Conservation (phyloP, 1,140 invertebrate genomes). For the Anoplophora glabripennis region DNA sequence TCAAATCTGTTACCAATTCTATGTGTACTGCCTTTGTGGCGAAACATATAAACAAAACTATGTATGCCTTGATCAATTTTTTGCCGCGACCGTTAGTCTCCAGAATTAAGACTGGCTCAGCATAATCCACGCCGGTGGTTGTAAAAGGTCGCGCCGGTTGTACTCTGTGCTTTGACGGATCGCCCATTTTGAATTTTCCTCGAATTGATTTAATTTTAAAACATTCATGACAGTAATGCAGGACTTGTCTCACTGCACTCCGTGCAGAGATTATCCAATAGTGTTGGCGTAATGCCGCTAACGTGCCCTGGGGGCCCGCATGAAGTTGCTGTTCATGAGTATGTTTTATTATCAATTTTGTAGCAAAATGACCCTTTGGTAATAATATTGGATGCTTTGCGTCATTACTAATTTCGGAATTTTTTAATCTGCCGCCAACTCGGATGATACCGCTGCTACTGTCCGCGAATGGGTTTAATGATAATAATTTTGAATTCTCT, state of each 20-base stretch:
- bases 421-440: conserved; percentile 31
- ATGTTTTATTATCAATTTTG: conserved; percentile 25
- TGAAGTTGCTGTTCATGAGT: conserved; percentile 26
- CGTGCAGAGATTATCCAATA: conserved; percentile 22
- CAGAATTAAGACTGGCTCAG: conserved; percentile 36
- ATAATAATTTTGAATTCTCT: no score
- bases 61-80: conserved; percentile 22
- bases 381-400: conserved; percentile 32
- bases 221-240: conserved; percentile 15
- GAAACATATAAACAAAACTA: conserved; percentile 45
- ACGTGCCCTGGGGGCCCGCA: conserved; percentile 3
- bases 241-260: conserved; percentile 13
- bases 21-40: conserved; percentile 40
- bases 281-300: conserved; percentile 16
- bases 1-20: conserved; percentile 27
- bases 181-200: conserved; percentile 39
- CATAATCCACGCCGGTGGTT: conserved; percentile 41
- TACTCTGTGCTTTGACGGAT: conserved; percentile 41
- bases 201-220: not conserved
- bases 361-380: conserved; percentile 20
- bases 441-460: conserved; percentile 2
- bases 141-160: conserved; percentile 30
- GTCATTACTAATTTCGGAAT: conserved; percentile 22
- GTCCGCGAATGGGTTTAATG: no score
- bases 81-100: not conserved